Conservation (phyloP, 2,888 invertebrate species). For the Sinotaia quadrata region DNA sequence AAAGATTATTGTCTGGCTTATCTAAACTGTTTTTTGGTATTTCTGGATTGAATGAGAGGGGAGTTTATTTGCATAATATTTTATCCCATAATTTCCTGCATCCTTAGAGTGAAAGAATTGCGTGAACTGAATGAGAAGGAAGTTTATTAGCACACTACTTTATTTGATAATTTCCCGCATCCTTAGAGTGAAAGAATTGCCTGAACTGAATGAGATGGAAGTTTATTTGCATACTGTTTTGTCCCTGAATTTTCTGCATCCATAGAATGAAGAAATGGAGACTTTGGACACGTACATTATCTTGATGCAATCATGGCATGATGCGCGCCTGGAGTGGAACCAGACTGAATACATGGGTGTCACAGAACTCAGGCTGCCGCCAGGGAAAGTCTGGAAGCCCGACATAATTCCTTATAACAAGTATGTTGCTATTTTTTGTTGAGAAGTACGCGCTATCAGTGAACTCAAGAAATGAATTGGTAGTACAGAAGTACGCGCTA, state of each 20-base stretch:
- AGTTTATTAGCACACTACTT: too few species aligned
- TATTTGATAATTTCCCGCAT: too few species aligned
- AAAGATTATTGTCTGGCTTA: too few species aligned
- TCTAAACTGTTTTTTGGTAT: too few species aligned
- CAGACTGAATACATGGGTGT: slow-evolving; percentile 52
- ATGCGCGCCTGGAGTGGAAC: slow-evolving; percentile 61
- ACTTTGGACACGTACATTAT: slow-evolving; percentile 49
- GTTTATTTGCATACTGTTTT: too few species aligned
- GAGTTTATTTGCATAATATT: too few species aligned
- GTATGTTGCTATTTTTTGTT: slow-evolving; percentile 53
- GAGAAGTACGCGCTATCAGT: not conserved
- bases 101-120: too few species aligned
- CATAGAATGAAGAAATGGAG: slow-evolving; percentile 53
- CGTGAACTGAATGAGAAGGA: too few species aligned
- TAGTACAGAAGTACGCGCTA: not conserved
- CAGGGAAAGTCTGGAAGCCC: slow-evolving; percentile 61
- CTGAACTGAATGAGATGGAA: too few species aligned
- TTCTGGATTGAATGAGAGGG: too few species aligned
- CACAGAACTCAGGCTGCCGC: slow-evolving; percentile 53
- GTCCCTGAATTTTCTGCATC: not conserved
- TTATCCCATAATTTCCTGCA: too few species aligned
- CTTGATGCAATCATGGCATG: slow-evolving; percentile 61
- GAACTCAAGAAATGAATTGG: not conserved
- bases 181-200: too few species aligned
- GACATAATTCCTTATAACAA: slow-evolving; percentile 64